Percentiles rank a stretch among this genome's conserved stretches.
These are phyloP conservation scores for Rhinoptilus africanus DNA, from an alignment of 2,113 vertebrate species.

Conservation along the genomic window DNA sequence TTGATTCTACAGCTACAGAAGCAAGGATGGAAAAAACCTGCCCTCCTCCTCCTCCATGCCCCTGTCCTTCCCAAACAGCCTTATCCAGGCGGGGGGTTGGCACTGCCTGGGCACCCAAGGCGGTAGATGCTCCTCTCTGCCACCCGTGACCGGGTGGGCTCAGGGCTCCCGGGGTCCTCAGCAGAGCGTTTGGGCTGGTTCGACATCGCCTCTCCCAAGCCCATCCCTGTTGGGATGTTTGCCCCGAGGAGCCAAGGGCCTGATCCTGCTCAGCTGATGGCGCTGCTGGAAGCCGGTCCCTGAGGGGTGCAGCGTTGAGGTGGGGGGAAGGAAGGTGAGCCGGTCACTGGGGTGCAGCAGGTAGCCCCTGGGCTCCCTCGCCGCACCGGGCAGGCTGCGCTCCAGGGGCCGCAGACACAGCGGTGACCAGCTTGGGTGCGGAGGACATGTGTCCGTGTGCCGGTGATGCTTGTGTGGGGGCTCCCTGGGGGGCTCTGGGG, in stretches of 20 bases:
- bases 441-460: fast-evolving
- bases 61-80: not conserved
- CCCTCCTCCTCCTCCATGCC: not conserved
- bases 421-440: fast-evolving
- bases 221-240: not conserved
- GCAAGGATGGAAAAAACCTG: not conserved
- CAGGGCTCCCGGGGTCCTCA: not conserved
- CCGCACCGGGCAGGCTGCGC: not conserved
- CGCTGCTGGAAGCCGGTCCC: fast-evolving
- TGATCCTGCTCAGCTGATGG: not conserved
- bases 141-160: not conserved
- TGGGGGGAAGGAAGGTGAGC: too few relatives aligned
- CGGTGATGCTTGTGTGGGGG: fast-evolving
- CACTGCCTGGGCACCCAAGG: fast-evolving
- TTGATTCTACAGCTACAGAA: not conserved
- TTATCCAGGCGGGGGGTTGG: not conserved
- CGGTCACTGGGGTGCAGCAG: fast-evolving
- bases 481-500: not conserved
- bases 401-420: not conserved
- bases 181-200: not conserved
- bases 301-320: fast-evolving
- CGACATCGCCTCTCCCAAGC: not conserved
- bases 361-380: fast-evolving
- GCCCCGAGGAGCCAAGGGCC: fast-evolving
- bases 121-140: not conserved